phyloP scores from a whole-genome alignment of 2,888 invertebrate genomes.

The Pollenia angustigena region DNA sequence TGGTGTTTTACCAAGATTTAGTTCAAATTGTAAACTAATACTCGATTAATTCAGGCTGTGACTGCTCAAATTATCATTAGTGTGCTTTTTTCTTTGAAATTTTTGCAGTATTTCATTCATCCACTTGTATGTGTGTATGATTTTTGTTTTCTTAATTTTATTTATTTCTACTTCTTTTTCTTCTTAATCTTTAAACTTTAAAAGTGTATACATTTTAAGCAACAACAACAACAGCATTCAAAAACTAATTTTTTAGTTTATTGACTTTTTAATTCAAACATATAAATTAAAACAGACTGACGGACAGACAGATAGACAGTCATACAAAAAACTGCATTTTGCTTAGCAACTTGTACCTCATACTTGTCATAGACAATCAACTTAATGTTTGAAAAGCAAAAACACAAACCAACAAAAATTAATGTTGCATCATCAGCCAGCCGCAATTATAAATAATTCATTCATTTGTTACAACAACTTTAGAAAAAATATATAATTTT shows the following conservation, averaged over 20 bases:
- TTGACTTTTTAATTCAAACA: conserved; percentile 57
- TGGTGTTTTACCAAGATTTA: background rate
- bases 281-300: conserved; percentile 31
- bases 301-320: too few species aligned
- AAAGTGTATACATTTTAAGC: background rate
- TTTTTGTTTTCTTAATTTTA: background rate
- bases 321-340: background rate
- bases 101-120: conserved; percentile 2
- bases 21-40: background rate
- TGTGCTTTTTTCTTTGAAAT: background rate
- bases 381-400: background rate
- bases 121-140: conserved; percentile 24
- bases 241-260: conserved; percentile 55
- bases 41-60: background rate
- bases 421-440: conserved; percentile 39
- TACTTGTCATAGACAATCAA: conserved; percentile 21
- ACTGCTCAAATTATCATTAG: background rate
- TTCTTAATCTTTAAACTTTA: background rate
- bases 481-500: too few species aligned
- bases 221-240: background rate
- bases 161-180: conserved; percentile 7
- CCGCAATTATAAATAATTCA: conserved; percentile 37
- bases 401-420: background rate
- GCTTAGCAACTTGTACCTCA: conserved; percentile 1
- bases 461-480: conserved; percentile 15